Evolutionary conservation across 1,140 invertebrate species (phyloP).

Genomic region (Zaprionus nigranus): DNA sequence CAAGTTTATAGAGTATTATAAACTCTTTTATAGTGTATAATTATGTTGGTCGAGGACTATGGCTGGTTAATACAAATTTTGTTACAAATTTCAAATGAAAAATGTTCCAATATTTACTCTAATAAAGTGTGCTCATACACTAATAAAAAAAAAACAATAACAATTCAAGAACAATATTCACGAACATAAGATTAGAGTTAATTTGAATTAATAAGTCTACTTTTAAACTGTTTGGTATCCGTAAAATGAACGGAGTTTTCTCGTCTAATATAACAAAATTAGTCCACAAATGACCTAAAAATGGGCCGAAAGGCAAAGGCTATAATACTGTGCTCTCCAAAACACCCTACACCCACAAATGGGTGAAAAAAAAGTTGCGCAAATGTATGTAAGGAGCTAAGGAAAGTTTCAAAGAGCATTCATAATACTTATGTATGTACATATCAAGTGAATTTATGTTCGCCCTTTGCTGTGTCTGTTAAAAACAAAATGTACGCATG

Average conservation of each 20-base stretch:
- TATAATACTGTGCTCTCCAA: not conserved
- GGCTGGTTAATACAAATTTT: not conserved
- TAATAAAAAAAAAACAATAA: not conserved
- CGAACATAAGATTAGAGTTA: not conserved
- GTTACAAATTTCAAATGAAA: not conserved
- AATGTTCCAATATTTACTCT: no score
- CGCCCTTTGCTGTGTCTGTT: not conserved
- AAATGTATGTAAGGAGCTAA: not conserved
- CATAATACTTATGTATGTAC: not conserved
- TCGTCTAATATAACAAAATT: not conserved
- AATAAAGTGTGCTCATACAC: not conserved
- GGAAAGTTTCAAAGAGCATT: not conserved
- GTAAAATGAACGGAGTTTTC: not conserved
- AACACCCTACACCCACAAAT: not conserved
- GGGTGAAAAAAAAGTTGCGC: not conserved
- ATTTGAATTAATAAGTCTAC: not conserved
- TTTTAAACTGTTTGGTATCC: not conserved
- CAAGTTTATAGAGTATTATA: not conserved
- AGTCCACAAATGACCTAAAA: not conserved
- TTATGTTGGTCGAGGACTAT: not conserved
- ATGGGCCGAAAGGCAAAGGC: not conserved
- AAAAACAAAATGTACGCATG: not conserved
- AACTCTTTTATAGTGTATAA: not conserved
- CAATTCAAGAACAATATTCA: not conserved
- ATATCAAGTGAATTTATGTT: not conserved